These are phyloP conservation scores for Dallia pectoralis DNA, from an alignment of 2,797 vertebrate species.

Conservation along the genomic window DNA sequence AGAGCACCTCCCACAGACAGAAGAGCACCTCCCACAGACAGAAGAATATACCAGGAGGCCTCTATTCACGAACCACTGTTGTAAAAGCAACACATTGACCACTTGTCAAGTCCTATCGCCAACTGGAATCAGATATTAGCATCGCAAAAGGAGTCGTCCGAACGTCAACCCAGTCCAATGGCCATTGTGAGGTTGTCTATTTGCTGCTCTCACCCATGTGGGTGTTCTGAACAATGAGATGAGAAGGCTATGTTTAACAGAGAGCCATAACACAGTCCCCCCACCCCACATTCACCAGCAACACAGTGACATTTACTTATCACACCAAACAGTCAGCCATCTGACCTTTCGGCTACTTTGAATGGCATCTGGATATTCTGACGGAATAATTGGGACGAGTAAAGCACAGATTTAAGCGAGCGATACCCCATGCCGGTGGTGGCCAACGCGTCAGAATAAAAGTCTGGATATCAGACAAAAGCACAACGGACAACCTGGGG, in stretches of 20 bases:
- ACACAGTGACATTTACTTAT: conserved; percentile 78
- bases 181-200: conserved; percentile 62
- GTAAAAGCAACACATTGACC: conserved; percentile 29
- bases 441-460: background rate
- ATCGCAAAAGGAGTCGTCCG: conserved; percentile 59
- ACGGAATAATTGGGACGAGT: conserved; percentile 60
- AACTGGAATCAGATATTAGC: conserved; percentile 63
- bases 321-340: conserved; percentile 63
- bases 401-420: conserved; percentile 56
- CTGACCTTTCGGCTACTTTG: conserved; percentile 78
- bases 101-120: conserved; percentile 56
- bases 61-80: conserved; percentile 53
- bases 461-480: conserved; percentile 35
- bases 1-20: conserved; percentile 32
- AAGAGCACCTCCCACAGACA: conserved; percentile 29
- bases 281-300: conserved; percentile 42
- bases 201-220: conserved; percentile 24
- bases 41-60: conserved; percentile 37
- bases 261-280: conserved; percentile 54
- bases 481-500: conserved; percentile 27
- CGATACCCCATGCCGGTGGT: conserved; percentile 46
- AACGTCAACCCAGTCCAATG: conserved; percentile 23
- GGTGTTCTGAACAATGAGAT: conserved; percentile 53
- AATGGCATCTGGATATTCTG: conserved; percentile 77
- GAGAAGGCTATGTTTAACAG: conserved; percentile 66